Percentiles rank a stretch among this genome's conserved stretches.
Conservation (phyloP, 2,113 vertebrate species). For the Apodemus sylvaticus region DNA sequence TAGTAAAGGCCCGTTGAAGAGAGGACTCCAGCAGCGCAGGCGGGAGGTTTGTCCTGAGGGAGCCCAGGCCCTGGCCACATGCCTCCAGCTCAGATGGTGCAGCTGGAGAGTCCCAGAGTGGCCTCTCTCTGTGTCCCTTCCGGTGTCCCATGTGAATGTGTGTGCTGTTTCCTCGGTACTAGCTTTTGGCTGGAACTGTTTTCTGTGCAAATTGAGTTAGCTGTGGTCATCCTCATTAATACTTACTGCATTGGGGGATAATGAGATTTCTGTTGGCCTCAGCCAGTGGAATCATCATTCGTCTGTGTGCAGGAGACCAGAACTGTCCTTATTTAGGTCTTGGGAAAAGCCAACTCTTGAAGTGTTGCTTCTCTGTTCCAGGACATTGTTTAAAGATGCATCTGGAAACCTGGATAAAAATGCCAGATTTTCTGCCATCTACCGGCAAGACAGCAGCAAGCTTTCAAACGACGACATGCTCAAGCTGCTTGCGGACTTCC, state of each 20-base stretch:
- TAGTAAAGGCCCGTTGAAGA: neutral
- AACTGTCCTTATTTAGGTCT: constrained; percentile 55
- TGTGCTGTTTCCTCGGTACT: constrained; percentile 16
- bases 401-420: constrained; percentile 95
- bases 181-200: constrained; percentile 36
- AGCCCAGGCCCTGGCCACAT: neutral
- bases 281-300: constrained; percentile 35
- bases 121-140: neutral
- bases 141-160: neutral
- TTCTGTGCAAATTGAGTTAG: constrained; percentile 65
- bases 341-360: constrained; percentile 59
- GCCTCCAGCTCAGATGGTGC: neutral
- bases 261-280: constrained; percentile 55
- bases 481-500: constrained; percentile 96
- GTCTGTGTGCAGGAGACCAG: constrained; percentile 49
- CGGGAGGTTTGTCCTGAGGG: neutral
- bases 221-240: constrained; percentile 38
- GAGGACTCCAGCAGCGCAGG: neutral
- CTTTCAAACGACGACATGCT: constrained; percentile 98
- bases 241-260: constrained; percentile 11
- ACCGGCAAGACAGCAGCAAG: constrained; percentile 97
- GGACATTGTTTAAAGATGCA: constrained; percentile 95
- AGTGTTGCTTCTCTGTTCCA: constrained; percentile 81
- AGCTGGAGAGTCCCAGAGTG: neutral
- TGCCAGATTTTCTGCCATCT: constrained; percentile 96